phyloP scores from a whole-genome alignment of 2,113 vertebrate species.

The Lipotes vexillifer region DNA sequence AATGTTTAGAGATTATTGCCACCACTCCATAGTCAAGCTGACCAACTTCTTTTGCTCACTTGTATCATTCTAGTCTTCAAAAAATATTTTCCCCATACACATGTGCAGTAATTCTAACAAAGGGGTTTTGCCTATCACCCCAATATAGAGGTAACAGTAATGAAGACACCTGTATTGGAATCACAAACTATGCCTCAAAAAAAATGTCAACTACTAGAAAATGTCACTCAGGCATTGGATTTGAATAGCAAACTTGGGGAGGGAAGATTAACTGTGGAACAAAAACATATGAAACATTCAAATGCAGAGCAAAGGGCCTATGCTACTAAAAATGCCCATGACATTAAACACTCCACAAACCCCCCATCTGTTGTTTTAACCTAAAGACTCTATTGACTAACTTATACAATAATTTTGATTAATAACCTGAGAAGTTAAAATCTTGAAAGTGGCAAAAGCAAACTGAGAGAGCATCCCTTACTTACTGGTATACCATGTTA shows the following conservation, averaged over 20 bases:
- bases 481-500: conserved; percentile 62
- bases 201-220: conserved; percentile 66
- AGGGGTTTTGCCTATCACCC: conserved; percentile 30
- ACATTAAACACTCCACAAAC: conserved; percentile 72
- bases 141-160: conserved; percentile 53
- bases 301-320: conserved; percentile 71
- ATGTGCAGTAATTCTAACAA: conserved; percentile 45
- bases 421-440: conserved; percentile 79
- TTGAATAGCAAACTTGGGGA: conserved; percentile 50
- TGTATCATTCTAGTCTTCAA: conserved; percentile 48
- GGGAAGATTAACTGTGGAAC: conserved; percentile 59
- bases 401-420: conserved; percentile 73
- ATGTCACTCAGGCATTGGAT: conserved; percentile 64
- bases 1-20: conserved; percentile 75
- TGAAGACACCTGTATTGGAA: conserved; percentile 70
- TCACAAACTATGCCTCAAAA: conserved; percentile 67
- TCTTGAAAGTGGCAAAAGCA: conserved; percentile 71
- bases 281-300: conserved; percentile 70
- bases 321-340: conserved; percentile 71
- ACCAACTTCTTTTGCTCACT: conserved; percentile 39
- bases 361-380: conserved; percentile 61
- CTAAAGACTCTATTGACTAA: conserved; percentile 67
- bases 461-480: conserved; percentile 55
- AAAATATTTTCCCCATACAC: conserved; percentile 39
- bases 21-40: conserved; percentile 60